Percentiles rank a stretch among this genome's conserved stretches.
phyloP scores from a whole-genome alignment of 2,888 invertebrate species.

The Lasioglossum pauxillum region DNA sequence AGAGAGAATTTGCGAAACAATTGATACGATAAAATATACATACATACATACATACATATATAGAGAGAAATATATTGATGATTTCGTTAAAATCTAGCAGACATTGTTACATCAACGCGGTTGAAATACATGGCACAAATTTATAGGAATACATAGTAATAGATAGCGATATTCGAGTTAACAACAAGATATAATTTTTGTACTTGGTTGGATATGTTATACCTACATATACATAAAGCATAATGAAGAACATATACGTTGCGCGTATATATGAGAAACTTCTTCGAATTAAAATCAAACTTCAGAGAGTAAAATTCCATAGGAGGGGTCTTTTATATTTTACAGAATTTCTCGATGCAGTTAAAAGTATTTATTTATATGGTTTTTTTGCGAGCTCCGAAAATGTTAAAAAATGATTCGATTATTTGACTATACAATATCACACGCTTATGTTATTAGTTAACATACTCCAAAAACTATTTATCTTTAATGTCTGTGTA shows the following conservation, averaged over 20 bases:
- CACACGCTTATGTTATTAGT: constrained; percentile 18
- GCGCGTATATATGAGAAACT: constrained; percentile 12
- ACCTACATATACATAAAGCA: neutral
- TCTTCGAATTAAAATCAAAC: neutral
- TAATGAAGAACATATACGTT: constrained; percentile 2
- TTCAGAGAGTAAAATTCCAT: neutral
- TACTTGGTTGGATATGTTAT: constrained; percentile 1
- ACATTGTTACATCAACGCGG: neutral
- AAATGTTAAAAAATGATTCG: constrained; percentile 11
- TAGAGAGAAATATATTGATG: neutral
- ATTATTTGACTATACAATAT: constrained; percentile 1
- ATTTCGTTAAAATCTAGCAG: constrained; percentile 12
- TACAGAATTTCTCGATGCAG: neutral
- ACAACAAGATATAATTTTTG: constrained; percentile 2
- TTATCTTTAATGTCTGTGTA: constrained; percentile 13
- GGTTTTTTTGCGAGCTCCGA: neutral
- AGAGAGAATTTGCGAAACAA: neutral
- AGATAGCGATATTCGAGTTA: neutral
- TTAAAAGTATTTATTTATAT: neutral
- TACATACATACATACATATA: neutral
- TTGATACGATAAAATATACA: neutral
- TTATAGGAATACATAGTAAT: neutral
- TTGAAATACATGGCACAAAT: constrained; percentile 30
- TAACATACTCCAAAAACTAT: constrained; percentile 33
- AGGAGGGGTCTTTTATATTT: neutral